These are phyloP conservation scores for Pantelozetes paolii DNA, from an alignment of 2,888 invertebrate genomes.

Conservation along the genomic window DNA sequence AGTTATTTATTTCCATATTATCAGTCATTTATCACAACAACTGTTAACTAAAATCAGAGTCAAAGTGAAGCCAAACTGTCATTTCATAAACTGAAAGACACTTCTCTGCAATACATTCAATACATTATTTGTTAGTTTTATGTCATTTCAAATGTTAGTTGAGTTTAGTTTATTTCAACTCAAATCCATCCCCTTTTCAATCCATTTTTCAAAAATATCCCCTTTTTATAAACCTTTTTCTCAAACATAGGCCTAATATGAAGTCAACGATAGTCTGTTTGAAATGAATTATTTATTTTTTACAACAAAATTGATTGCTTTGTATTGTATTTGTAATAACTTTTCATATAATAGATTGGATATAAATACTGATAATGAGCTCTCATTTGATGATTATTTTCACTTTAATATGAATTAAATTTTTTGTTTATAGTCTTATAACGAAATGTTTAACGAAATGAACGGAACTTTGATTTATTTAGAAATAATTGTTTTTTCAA, in stretches of 20 bases:
- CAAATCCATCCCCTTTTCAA: not conserved
- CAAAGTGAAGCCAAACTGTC: not conserved
- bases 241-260: not conserved
- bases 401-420: too few species aligned
- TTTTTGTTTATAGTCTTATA: too few species aligned
- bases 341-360: not conserved
- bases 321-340: not conserved
- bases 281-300: conserved; percentile 25
- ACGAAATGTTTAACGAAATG: too few species aligned
- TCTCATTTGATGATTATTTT: not conserved
- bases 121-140: conserved; percentile 17
- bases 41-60: too few species aligned
- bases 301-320: conserved; percentile 19
- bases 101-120: conserved; percentile 16
- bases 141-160: conserved; percentile 15
- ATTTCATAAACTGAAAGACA: not conserved
- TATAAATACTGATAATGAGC: conserved; percentile 7
- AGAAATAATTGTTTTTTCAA: too few species aligned
- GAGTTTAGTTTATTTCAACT: not conserved
- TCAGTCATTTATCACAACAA: conserved; percentile 26
- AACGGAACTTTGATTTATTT: too few species aligned
- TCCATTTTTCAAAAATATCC: conserved; percentile 18
- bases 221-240: not conserved
- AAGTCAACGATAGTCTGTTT: not conserved
- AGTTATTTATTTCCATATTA: not conserved